Evolutionary conservation across 2,888 invertebrate species (phyloP), one percentile per base, ranked within the genome.

Genomic region (Sthenelais limicola): DNA sequence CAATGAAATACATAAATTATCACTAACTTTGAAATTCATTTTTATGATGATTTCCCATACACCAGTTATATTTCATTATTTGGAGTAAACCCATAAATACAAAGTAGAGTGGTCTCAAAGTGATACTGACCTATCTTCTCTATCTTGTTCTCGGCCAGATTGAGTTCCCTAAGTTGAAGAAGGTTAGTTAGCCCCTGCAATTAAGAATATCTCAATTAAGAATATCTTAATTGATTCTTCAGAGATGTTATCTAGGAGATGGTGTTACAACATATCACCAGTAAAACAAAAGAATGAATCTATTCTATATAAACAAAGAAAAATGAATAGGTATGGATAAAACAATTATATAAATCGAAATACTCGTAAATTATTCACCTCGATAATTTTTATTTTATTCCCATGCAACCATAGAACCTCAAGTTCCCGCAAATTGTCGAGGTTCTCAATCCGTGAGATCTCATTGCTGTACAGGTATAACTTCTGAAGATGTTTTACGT

Each of bases 61-160:
- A 24, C n/a, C 24, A 15, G 15, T 52, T 52, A 24, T 21, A 15
- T 9, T 18, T 12, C 21, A 15, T 52, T 9, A 9, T 52, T 52
- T 24, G 15, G 9, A 52, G 15, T 15, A 9, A n/a, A 18, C 9
- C 15, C 9, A 9, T 15, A 52, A 15, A 52, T 9, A 52, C 9
- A 52, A 21, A 52, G 15, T 21, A 24, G 15, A 43, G 43, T 18
- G 18, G 43, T 43, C 9, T 12, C 18, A 43, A 43, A 43, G 18
- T 43, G 18, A 24, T 3, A 68, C 80, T 81, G 77, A 85, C 86
- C 86, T 72, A 88, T 84, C 78, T 80, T 82, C 54, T 82, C 80
- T 68, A 88, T 87, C 62, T 77, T 73, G 75, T 87, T 87, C 74
- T 85, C 85, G 56, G 87, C 86, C 71, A 88, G 74, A 77, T 87